A percentile compares a stretch with the other conserved stretches of the same genome.
These are phyloP conservation scores for Ctenosaura bakeri DNA, from an alignment of 2,797 vertebrate species.

Conservation along the genomic window DNA sequence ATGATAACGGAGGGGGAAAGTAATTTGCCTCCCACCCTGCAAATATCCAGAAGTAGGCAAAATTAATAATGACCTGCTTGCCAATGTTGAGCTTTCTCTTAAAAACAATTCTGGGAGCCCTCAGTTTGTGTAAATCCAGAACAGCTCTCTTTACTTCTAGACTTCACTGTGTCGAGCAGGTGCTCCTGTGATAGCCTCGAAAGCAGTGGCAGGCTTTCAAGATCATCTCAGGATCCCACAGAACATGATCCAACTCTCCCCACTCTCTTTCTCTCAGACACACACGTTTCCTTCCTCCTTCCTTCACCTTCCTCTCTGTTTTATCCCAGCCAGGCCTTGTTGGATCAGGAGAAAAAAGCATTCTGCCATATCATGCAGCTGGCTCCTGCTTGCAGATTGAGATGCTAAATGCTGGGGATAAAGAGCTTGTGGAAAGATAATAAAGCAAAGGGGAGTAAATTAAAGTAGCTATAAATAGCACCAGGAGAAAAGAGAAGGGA, in stretches of 20 bases:
- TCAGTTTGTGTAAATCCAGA: not conserved
- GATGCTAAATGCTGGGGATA: conserved; percentile 69
- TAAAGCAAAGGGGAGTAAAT: conserved; percentile 81
- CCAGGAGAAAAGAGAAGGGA: conserved; percentile 76
- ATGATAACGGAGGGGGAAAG: no score
- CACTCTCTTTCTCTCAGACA: not conserved
- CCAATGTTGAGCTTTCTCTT: no score
- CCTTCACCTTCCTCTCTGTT: rapidly evolving
- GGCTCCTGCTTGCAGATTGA: conserved; percentile 56
- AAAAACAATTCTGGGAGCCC: no score
- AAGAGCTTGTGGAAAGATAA: conserved; percentile 77
- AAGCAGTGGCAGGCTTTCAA: not conserved
- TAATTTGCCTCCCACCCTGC: no score
- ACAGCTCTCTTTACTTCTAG: not conserved
- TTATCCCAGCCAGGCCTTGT: conserved; percentile 13
- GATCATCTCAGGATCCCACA: rapidly evolving
- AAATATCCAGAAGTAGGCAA: no score
- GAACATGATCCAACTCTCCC: not conserved
- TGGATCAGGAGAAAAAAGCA: conserved; percentile 56
- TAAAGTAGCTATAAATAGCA: conserved; percentile 80
- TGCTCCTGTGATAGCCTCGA: not conserved
- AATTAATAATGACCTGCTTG: no score
- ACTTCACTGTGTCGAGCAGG: not conserved
- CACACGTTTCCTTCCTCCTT: not conserved
- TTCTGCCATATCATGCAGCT: conserved; percentile 45